Evolutionary conservation across 2,797 vertebrate genomes (phyloP).

Genomic region (Molossus alvarezi): DNA sequence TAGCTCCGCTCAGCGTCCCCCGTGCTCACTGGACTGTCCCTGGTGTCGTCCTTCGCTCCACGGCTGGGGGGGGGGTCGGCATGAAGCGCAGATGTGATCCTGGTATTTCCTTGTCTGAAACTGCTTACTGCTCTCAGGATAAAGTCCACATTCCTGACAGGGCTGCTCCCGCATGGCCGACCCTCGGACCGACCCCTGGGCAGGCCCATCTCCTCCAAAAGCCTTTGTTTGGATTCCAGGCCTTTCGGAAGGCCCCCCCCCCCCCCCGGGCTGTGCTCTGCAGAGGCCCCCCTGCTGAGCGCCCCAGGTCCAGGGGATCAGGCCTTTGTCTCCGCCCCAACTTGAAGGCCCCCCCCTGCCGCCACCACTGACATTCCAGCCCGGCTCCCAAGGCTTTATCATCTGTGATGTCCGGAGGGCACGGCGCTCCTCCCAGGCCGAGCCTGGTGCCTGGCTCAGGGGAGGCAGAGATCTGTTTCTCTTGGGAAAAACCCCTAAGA

Average conservation of each 20-base stretch:
- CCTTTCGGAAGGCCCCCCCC: neutral
- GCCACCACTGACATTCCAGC: too few species aligned
- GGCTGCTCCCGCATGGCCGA: neutral
- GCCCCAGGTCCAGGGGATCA: neutral
- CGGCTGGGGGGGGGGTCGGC: neutral
- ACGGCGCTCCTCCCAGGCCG: neutral
- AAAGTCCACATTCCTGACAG: constrained; percentile 1
- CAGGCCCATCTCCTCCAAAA: neutral
- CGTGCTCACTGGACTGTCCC: too few species aligned
- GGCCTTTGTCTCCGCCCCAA: neutral
- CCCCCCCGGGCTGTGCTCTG: neutral
- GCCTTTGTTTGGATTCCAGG: constrained; percentile 10
- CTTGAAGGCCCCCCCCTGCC: too few species aligned
- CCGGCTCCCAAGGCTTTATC: neutral
- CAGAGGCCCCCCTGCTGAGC: neutral
- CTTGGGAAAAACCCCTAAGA: neutral
- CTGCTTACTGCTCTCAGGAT: neutral
- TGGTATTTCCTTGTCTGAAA: neutral
- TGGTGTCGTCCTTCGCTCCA: too few species aligned
- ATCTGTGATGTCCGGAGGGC: neutral
- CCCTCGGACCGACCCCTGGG: too few species aligned
- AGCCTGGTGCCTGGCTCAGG: too few species aligned
- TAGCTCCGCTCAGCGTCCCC: too few species aligned
- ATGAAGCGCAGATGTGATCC: neutral
- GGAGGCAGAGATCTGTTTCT: neutral